A percentile compares a stretch with the other conserved stretches of the same genome.
These are phyloP conservation scores for Malurus cyaneus DNA, from an alignment of 2,113 vertebrate species.

Conservation along the genomic window DNA sequence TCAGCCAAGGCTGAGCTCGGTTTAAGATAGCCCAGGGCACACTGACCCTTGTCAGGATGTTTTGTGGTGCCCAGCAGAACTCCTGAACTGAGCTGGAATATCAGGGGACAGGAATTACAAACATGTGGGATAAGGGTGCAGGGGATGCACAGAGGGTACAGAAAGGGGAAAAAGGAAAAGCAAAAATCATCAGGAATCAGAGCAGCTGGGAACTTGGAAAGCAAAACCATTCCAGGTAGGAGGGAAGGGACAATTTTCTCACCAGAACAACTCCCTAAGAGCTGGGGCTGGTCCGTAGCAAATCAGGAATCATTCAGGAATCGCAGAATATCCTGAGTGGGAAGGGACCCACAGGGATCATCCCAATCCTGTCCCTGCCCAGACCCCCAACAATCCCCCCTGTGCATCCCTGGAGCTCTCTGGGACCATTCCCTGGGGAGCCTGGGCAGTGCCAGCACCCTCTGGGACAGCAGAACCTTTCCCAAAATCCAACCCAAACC, in stretches of 20 bases:
- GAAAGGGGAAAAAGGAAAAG: too few species aligned
- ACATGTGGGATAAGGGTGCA: too few species aligned
- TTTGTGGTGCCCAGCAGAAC: too few species aligned
- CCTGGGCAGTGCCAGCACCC: background rate
- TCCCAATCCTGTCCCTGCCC: fast-evolving
- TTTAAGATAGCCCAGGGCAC: too few species aligned
- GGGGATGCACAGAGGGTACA: too few species aligned
- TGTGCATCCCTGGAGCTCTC: background rate
- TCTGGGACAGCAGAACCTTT: background rate
- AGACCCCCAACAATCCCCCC: background rate
- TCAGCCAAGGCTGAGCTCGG: too few species aligned
- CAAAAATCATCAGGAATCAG: too few species aligned
- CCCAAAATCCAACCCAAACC: fast-evolving
- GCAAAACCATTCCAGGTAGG: background rate
- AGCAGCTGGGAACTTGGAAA: background rate
- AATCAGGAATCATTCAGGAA: background rate
- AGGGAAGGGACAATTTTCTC: background rate
- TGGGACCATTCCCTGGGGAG: background rate
- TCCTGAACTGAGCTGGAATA: too few species aligned
- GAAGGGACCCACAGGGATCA: background rate
- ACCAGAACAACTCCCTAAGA: background rate
- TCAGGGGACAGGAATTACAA: too few species aligned
- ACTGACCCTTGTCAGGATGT: too few species aligned
- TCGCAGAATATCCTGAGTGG: background rate
- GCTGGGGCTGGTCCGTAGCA: background rate